A percentile compares a stretch with the other conserved stretches of the same genome.
Evolutionary conservation across 2,113 vertebrate genomes (phyloP).

Genomic region (Oreotragus oreotragus): DNA sequence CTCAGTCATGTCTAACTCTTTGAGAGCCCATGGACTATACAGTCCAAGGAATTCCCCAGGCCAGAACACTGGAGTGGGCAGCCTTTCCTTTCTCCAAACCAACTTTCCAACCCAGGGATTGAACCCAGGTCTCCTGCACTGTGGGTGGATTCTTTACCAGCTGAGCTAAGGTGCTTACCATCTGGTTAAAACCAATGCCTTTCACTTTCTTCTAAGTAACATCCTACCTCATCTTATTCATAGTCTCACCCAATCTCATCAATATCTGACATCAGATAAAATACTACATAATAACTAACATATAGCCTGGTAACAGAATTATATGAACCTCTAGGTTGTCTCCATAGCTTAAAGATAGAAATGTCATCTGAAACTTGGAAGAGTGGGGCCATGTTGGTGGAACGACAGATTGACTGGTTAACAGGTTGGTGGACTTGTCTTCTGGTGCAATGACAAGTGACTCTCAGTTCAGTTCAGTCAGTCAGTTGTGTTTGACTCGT

Average conservation of each 20-base stretch:
- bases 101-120: neutral
- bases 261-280: neutral
- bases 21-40: neutral
- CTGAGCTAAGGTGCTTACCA: neutral
- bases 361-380: neutral
- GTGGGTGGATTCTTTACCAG: neutral
- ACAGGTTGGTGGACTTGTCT: neutral
- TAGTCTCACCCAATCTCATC: neutral
- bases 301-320: neutral
- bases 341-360: slow-evolving; percentile 3
- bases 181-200: neutral
- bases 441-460: neutral
- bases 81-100: neutral
- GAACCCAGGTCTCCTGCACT: neutral
- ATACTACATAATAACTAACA: neutral
- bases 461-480: neutral
- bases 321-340: neutral
- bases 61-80: neutral
- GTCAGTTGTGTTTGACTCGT: rapidly evolving
- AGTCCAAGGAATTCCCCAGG: neutral
- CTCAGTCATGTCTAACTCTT: neutral
- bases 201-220: neutral
- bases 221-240: neutral
- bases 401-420: neutral
- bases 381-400: neutral